Conservation (phyloP, 2,888 invertebrate species). For the Drosophila acutilabella region DNA sequence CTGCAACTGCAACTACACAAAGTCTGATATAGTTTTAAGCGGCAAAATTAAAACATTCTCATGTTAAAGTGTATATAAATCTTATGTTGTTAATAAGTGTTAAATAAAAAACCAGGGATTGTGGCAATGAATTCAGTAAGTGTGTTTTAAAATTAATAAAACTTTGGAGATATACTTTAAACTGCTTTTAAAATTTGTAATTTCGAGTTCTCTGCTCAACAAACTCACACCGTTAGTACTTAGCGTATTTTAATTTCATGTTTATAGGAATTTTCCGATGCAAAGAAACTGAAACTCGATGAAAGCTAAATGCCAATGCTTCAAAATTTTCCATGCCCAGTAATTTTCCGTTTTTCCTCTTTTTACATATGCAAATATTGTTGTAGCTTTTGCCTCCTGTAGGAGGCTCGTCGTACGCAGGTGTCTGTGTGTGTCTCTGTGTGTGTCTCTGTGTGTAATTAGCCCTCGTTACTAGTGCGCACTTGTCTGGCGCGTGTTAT, state of each 20-base stretch:
- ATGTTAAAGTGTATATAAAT: background rate
- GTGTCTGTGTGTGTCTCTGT: constrained; percentile 2
- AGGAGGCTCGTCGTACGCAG: constrained; percentile 19
- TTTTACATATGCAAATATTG: constrained; percentile 20
- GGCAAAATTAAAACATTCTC: background rate
- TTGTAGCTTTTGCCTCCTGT: constrained; percentile 1
- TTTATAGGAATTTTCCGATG: no score
- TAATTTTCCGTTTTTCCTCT: constrained; percentile 7
- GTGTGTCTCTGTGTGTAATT: constrained; percentile 34
- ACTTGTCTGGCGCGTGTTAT: constrained; percentile 58
- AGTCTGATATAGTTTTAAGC: background rate
- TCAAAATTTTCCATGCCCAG: constrained; percentile 5
- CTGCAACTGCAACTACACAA: background rate
- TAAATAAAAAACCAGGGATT: no score
- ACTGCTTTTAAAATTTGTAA: no score
- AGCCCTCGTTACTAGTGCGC: constrained; percentile 41
- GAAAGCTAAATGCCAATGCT: no score
- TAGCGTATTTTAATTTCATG: no score
- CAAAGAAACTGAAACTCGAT: no score
- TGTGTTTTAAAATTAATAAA: no score
- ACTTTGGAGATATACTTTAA: no score
- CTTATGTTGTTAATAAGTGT: background rate
- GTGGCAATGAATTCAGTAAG: no score
- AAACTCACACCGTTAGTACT: no score
- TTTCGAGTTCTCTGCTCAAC: no score